A percentile compares a stretch with the other conserved stretches of the same genome.
Evolutionary conservation across 2,797 vertebrate species (phyloP).

Genomic region (Dendrocincla tyrannina): DNA sequence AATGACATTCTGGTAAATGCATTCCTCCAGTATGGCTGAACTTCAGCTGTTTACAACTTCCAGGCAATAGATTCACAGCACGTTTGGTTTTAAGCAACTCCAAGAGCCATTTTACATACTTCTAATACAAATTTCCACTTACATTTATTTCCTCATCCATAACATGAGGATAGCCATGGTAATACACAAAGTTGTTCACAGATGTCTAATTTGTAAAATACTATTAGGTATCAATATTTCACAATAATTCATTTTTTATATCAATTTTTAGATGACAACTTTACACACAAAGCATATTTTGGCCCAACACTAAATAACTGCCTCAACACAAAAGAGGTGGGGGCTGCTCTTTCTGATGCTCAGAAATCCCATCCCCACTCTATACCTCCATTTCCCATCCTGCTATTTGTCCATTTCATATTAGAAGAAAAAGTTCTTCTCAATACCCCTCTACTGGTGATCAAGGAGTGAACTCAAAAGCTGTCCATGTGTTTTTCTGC

Average conservation of each 20-base stretch:
- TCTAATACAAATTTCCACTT: neutral
- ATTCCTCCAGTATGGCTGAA: neutral
- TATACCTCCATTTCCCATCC: neutral
- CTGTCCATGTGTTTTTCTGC: neutral
- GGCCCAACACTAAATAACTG: neutral
- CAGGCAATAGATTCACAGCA: neutral
- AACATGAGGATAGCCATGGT: neutral
- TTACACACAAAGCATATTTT: neutral
- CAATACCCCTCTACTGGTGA: fast-evolving
- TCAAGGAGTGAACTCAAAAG: neutral
- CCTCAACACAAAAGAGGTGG: neutral
- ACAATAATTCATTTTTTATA: neutral
- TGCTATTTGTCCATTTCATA: neutral
- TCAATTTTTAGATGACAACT: neutral
- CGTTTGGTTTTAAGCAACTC: neutral
- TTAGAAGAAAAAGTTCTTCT: neutral
- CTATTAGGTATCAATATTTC: neutral
- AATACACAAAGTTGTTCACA: neutral
- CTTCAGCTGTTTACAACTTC: neutral
- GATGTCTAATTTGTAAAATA: neutral
- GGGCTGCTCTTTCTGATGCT: neutral
- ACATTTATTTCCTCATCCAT: neutral
- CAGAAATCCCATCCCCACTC: neutral
- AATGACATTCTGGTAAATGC: neutral
- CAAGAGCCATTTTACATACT: neutral